Evolutionary conservation across 2,797 vertebrate species (phyloP), one percentile per base, ranked within the genome.

Genomic region (Florisuga fusca): DNA sequence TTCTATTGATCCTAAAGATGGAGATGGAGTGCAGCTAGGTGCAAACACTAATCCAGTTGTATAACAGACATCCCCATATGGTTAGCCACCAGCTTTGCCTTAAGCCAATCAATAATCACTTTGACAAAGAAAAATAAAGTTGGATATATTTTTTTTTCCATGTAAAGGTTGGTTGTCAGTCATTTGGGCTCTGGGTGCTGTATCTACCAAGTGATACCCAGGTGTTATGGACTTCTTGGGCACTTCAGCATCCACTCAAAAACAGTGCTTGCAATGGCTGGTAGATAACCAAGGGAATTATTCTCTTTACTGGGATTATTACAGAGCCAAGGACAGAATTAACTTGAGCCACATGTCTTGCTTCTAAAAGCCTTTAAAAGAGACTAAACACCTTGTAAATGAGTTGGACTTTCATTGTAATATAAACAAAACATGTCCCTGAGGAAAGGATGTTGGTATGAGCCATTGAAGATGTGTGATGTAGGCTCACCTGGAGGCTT

Each of bases 31-130:
- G 88, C 81, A 94, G 89, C 96, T 93, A 95, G 94, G 96, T 66
- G 96, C 58, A 76, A 89, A 50, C 38, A 58, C 94, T 98, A 98
- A 98, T 98, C 97, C 96, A 97, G 93, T 97, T 92, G 76, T 96
- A 81, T 97, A 96, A 98, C 97, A 98, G 96, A 97, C 96, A 96
- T 92, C 93, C 87, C 97, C 96, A 97, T 97, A 97, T 96, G 97
- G 93, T 97, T 90, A 57, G 36, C 93, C 90, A 93, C 81, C n/a
- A 12, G 96, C 96, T 98, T 97, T 97, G 95, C 95, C 85, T 90
- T 97, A 97, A 98, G 95, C 95, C 97, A 97, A 98, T 98, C 98
- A 97, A 98, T 98, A 96, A 97, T 97, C 93, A 96, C 92, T 97
- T 96, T 93, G 90, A 90, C 21, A 90, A 94, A 95, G 91, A 55